These are phyloP conservation scores for Poicephalus meyeri DNA, from an alignment of 2,113 vertebrate genomes.

Conservation along the genomic window DNA sequence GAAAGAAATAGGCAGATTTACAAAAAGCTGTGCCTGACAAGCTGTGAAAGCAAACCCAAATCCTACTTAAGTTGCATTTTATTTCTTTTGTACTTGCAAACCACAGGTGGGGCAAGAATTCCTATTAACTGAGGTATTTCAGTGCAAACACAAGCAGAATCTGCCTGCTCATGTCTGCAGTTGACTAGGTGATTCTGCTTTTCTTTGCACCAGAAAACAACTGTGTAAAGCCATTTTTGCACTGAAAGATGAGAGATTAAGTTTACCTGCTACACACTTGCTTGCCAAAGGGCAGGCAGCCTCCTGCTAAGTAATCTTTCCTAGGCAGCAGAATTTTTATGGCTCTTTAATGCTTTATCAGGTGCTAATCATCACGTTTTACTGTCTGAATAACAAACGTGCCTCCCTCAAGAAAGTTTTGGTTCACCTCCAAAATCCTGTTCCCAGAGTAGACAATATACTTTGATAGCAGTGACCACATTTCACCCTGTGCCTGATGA, in stretches of 20 bases:
- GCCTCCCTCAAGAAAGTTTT: slow-evolving; percentile 35
- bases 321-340: slow-evolving; percentile 46
- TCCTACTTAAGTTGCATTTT: not conserved
- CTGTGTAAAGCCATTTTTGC: not conserved
- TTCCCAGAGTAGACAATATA: slow-evolving; percentile 18
- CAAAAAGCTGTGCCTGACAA: not conserved
- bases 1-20: not conserved
- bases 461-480: slow-evolving; percentile 16
- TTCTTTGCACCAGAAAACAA: not conserved
- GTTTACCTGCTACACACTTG: not conserved
- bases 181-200: not conserved
- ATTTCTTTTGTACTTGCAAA: not conserved
- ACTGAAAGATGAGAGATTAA: not conserved
- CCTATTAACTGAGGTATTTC: not conserved
- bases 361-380: slow-evolving; percentile 32
- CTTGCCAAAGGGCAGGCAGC: not conserved
- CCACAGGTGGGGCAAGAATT: not conserved
- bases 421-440: slow-evolving; percentile 14
- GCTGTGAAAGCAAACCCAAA: not conserved
- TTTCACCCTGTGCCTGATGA: not conserved
- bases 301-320: slow-evolving; percentile 12
- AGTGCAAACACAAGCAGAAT: not conserved
- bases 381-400: slow-evolving; percentile 44
- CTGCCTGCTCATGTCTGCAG: not conserved
- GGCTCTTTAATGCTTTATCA: slow-evolving; percentile 40